phyloP scores from a whole-genome alignment of 2,888 invertebrate species.

The Meganola albula region DNA sequence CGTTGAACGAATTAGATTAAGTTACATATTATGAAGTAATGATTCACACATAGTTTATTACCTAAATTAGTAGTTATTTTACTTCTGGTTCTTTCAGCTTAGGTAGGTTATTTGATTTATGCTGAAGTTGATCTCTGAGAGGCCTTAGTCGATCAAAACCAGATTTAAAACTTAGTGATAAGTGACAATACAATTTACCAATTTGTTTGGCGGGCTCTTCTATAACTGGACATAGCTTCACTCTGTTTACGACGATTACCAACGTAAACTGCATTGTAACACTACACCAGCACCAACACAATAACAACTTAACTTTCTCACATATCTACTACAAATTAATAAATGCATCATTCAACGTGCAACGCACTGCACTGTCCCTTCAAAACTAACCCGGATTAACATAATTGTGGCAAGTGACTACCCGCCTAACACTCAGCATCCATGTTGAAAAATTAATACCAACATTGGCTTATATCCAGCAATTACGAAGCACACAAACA shows the following conservation, averaged over 20 bases:
- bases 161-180: conserved; percentile 7
- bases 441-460: conserved; percentile 58
- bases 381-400: conserved; percentile 70
- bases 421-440: conserved; percentile 47
- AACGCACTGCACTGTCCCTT: conserved; percentile 53
- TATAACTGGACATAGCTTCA: conserved; percentile 61
- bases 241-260: conserved; percentile 71
- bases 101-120: too few species aligned
- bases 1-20: conserved; percentile 13
- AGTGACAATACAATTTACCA: conserved; percentile 38
- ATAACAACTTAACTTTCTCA: conserved; percentile 50
- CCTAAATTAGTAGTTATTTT: too few species aligned
- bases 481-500: conserved; percentile 59
- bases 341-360: conserved; percentile 67
- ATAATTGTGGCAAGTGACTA: conserved; percentile 60
- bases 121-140: too few species aligned
- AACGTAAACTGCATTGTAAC: conserved; percentile 71
- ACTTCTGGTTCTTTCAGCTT: too few species aligned
- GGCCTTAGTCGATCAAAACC: too few species aligned
- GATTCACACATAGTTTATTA: too few species aligned
- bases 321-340: conserved; percentile 49
- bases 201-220: conserved; percentile 60
- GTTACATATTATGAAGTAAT: conserved; percentile 9
- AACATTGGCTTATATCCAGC: conserved; percentile 57
- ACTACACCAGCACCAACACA: conserved; percentile 44